Evolutionary conservation across 2,113 vertebrate genomes (phyloP), one percentile per base, ranked within the genome.

Genomic region (Tyrannus savana): DNA sequence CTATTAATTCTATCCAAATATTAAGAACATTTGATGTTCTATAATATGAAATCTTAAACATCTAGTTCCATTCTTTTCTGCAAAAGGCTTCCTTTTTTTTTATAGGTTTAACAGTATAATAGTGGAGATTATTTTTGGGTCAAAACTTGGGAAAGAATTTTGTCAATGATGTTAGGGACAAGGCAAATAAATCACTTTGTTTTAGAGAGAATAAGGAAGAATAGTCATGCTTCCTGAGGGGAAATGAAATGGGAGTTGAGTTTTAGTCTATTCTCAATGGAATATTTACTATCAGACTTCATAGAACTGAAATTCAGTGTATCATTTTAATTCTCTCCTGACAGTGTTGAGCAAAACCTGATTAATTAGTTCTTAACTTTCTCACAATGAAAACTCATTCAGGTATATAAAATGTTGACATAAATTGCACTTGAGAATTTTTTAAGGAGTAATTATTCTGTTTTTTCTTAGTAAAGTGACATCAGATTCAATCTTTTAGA

Each of bases 51-150:
- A 68, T 52, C 39, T 56, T 47, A 41, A 78, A 55, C 1, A 56
- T 37, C 10, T 64, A 21, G 9, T 77, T 5, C 13, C 10, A 55
- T 52, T 84, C 9, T 64, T 82, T 76, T 91, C 27, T 85, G 30
- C 4, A 72, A 72, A 84, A 76, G 14, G 9, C 11, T 74, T 11
- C 10, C 39, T 81, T 74, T 87, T 60, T 80, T 88, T 87, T 85
- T 21, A 60, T 33, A 71, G 37, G 5, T 58, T 93, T 33, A 86
- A 28, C 30, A 68, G 10, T 66, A 79, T 42, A n/a, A 66, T 87
- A 89, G 79, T 77, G 64, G 68, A 31, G n/a, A 94, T 50, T 78
- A 80, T 63, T 95, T 97, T 90, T 60, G 52, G 10, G 22, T 91
- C 25, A 52, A 85, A 94, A 96, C 78, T 27, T 68, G 27, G 25